Evolutionary conservation across 2,797 vertebrate genomes (phyloP), one percentile per base, ranked within the genome.

Genomic region (Sebastes kiyomatsui): DNA sequence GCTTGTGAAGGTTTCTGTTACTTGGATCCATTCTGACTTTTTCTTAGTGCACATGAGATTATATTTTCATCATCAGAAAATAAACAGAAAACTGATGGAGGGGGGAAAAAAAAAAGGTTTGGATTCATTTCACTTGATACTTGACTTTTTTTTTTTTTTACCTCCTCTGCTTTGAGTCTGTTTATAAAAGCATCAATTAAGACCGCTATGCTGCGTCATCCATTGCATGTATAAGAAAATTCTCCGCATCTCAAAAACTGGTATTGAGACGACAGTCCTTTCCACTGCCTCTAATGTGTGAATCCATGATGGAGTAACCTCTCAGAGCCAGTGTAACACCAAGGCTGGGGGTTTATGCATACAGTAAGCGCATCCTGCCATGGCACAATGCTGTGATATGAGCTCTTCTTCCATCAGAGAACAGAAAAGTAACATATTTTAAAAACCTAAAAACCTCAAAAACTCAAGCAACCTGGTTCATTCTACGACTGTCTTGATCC

Each of bases 31-130:
- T 87, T 93, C 86, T 87, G 80, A 88, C 84, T 67, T 92, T 88
- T 85, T 85, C 89, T 88, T 93, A 94, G 94, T 95, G 94, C 94
- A 95, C 91, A 92, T 90, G 82, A 92, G 87, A 93, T 92, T 89
- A 94, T 88, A 90, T 90, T 91, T 87, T 86, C 54, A 78, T 90
- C 77, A 77, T 85, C 80, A 75, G 72, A 85, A 91, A 91, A 90
- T 35, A 78, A 93, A 87, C 14, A 77, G 33, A 82, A 89, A 89
- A 80, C 16, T 77, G 60, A 79, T 66, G 71, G 27, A 18, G 14
- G 10, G 71, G 25, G 7, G 8, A 18, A 18, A 67, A 81, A 84
- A 8, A 13, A 85, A 84, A 80, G 64, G 74, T 86, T 90, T 90
- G 77, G 83, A 91, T 90, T 91, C 82, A 88, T 89, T 86, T 87